phyloP scores from a whole-genome alignment of 2,113 vertebrate genomes.

The Gadus macrocephalus region DNA sequence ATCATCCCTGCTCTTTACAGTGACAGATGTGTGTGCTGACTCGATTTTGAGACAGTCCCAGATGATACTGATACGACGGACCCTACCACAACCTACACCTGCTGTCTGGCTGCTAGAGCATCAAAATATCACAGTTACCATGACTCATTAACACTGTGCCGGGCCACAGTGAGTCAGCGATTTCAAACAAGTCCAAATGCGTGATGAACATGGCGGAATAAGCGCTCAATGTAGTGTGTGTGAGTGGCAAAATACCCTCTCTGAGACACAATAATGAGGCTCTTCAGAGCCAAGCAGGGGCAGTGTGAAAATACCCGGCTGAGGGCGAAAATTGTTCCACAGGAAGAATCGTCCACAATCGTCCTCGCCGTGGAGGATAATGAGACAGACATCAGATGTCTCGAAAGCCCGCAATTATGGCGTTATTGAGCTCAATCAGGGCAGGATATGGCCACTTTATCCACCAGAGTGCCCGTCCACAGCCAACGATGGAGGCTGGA shows the following conservation, averaged over 20 bases:
- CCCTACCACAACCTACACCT: conserved; percentile 31
- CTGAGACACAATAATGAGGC: conserved; percentile 35
- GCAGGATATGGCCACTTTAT: conserved; percentile 36
- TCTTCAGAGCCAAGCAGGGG: conserved; percentile 21
- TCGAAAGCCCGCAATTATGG: conserved; percentile 52
- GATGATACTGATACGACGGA: background rate
- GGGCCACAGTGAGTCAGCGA: conserved; percentile 22
- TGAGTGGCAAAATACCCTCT: conserved; percentile 17
- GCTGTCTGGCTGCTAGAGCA: conserved; percentile 3
- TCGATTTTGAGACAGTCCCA: no score
- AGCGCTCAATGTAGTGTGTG: conserved; percentile 20
- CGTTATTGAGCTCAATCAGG: conserved; percentile 50
- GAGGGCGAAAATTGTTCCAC: conserved; percentile 17
- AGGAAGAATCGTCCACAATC: conserved; percentile 41
- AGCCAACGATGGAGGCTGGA: background rate
- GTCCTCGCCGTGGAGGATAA: conserved; percentile 35
- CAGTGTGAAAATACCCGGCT: conserved; percentile 14
- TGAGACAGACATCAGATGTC: conserved; percentile 36
- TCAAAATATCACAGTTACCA: background rate
- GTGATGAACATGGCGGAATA: background rate
- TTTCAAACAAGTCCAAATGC: conserved; percentile 20
- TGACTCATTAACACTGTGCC: conserved; percentile 33
- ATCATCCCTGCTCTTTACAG: no score
- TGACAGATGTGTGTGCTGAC: no score
- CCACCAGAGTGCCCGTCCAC: no score